Percentiles rank a stretch among this genome's conserved stretches.
Conservation (phyloP, 2,113 vertebrate genomes). For the Xiphias gladius region DNA sequence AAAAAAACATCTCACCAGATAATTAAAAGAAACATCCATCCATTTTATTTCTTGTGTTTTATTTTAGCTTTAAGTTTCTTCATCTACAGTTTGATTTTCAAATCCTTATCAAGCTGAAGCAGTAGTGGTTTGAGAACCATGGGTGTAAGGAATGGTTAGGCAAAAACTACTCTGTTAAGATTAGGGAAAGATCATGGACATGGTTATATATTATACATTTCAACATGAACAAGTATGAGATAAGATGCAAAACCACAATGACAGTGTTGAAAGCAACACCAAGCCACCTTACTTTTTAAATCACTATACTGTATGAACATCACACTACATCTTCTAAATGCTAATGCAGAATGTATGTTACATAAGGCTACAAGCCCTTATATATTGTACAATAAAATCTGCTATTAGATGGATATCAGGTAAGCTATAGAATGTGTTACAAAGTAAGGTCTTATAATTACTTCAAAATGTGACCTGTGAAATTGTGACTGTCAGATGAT, state of each 20-base stretch:
- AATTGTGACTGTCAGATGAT: constrained; percentile 12
- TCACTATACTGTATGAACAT: background rate
- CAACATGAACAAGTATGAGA: background rate
- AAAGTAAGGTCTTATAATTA: background rate
- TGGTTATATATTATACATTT: background rate
- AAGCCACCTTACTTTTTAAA: background rate
- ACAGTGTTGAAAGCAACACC: no score
- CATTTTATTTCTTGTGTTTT: background rate
- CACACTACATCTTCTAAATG: background rate
- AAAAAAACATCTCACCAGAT: background rate
- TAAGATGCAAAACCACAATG: background rate
- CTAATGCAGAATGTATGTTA: background rate
- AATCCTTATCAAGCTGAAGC: background rate
- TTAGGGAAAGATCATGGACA: background rate
- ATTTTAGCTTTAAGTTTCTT: background rate
- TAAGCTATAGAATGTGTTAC: background rate
- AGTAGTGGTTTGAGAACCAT: background rate
- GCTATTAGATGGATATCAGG: background rate
- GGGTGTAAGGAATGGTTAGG: no score
- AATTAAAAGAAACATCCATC: background rate
- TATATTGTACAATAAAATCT: background rate
- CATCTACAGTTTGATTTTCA: background rate
- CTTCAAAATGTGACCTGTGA: constrained; percentile 7
- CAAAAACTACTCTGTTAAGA: background rate
- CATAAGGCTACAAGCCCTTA: background rate